Evolutionary conservation across 2,797 vertebrate species (phyloP), one percentile per base, ranked within the genome.

Genomic region (Fratercula arctica): DNA sequence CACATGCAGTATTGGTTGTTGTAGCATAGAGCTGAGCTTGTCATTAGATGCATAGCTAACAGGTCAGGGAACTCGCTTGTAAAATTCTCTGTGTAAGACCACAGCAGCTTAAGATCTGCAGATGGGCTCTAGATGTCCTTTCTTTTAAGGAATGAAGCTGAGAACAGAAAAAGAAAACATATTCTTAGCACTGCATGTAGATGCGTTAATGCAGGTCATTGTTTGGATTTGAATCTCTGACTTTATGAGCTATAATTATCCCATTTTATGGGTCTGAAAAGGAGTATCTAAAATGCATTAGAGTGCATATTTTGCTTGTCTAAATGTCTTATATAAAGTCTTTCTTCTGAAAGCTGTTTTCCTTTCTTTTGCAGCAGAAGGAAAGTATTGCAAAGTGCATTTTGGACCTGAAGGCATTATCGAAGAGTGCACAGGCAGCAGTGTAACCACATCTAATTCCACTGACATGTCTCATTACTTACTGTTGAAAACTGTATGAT

Each of bases 311-410:
- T 35, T 24, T 39, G 13, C 11, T 8, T 18, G 18, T 57, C 80
- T 21, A 12, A 56, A 7, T 45, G 45, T 14, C 6, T 64, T 20
- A 29, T 11, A 0, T 35, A 3, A 41, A 23, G 43, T 11, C 17
- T 45, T 4, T 37, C 6, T 29, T 48, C 83, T 97, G 74, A 96
- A 56, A 61, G 45, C 69, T 33, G 6, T 96, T 41, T 94, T 24
- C 79, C 83, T 96, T 75, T 93, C 73, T 96, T 50, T 98, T 96
- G 82, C 97, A 99, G 99, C 99, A 99, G 93, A 99, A 99, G 83
- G 99, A 99, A 72, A 99, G 99, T 85, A 98, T 99, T 68, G 98
- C 99, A 66, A 99, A 99, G 97, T 99, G 99, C 97, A 99, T 99
- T 94, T 33, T 98, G 69, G 99, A 99, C 96, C 98, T 99, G 93